These are phyloP conservation scores for Charaxes varanes DNA, from an alignment of 1,140 invertebrate genomes.

Conservation along the genomic window DNA sequence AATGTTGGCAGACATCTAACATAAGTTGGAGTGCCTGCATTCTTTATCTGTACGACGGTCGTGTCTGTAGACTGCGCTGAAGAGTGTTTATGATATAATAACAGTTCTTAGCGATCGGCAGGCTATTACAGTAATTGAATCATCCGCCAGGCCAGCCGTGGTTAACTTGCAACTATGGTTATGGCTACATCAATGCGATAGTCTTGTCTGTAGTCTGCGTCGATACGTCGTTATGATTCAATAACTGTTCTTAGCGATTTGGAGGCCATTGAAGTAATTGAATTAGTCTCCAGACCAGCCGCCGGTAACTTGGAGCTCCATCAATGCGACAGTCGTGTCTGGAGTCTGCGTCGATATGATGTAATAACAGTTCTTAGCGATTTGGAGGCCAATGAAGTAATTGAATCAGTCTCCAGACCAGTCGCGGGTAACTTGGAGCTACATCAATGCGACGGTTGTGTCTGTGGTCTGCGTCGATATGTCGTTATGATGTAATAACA, in stretches of 20 bases:
- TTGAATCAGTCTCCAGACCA: conserved; percentile 2
- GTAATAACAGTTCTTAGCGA: conserved; percentile 2
- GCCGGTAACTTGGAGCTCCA: conserved; percentile 10
- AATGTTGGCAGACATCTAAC: too few species aligned
- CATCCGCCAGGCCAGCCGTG: not conserved
- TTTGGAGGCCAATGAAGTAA: conserved; percentile 2
- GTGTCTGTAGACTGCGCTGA: not conserved
- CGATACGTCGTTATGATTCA: conserved; percentile 2
- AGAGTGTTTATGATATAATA: conserved; percentile 5
- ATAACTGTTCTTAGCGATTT: conserved; percentile 1
- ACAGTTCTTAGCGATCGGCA: not conserved
- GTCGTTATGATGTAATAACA: conserved; percentile 7
- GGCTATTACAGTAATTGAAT: conserved; percentile 8
- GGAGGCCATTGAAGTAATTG: conserved; percentile 6
- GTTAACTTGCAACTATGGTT: conserved; percentile 13
- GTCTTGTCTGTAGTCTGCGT: not conserved
- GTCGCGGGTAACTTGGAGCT: conserved; percentile 8
- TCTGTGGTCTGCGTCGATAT: not conserved
- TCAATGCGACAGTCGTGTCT: conserved; percentile 11
- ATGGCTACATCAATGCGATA: too few species aligned
- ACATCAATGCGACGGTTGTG: too few species aligned
- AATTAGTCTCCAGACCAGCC: not conserved
- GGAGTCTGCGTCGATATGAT: conserved; percentile 6
- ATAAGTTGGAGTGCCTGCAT: too few species aligned
- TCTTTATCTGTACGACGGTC: too few species aligned